phyloP scores from a whole-genome alignment of 2,113 vertebrate species.

The Hippocampus barbouri region DNA sequence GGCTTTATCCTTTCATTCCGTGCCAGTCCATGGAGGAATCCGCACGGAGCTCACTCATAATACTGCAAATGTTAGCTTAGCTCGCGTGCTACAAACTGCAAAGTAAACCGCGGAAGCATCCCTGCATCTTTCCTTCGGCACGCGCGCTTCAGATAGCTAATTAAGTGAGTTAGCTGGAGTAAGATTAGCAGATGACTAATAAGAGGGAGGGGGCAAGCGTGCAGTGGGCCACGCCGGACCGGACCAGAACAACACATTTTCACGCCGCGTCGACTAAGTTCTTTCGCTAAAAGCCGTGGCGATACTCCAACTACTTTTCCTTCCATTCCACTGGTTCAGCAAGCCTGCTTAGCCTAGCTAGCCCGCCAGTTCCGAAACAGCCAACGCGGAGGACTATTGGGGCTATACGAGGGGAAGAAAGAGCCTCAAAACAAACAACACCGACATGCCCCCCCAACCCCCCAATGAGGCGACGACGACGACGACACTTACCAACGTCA shows the following conservation, averaged over 20 bases:
- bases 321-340: constrained; percentile 23
- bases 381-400: constrained; percentile 62
- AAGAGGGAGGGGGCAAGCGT: background rate
- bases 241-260: too few species aligned
- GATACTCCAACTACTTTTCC: background rate
- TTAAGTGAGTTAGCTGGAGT: constrained; percentile 41
- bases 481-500: constrained; percentile 51
- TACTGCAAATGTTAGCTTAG: constrained; percentile 46
- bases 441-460: constrained; percentile 21
- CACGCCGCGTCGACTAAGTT: background rate
- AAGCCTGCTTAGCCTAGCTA: constrained; percentile 60
- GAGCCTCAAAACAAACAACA: constrained; percentile 39
- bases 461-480: background rate
- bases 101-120: constrained; percentile 57
- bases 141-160: constrained; percentile 52
- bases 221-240: background rate
- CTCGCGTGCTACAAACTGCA: constrained; percentile 31
- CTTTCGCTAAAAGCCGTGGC: background rate
- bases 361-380: constrained; percentile 53
- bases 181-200: constrained; percentile 23
- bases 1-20: constrained; percentile 9
- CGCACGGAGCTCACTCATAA: constrained; percentile 18
- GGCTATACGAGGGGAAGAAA: constrained; percentile 34
- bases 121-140: constrained; percentile 43
- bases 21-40: constrained; percentile 31